Evolutionary conservation across 2,888 invertebrate genomes (phyloP).

Genomic region (Amphipoea oculea): DNA sequence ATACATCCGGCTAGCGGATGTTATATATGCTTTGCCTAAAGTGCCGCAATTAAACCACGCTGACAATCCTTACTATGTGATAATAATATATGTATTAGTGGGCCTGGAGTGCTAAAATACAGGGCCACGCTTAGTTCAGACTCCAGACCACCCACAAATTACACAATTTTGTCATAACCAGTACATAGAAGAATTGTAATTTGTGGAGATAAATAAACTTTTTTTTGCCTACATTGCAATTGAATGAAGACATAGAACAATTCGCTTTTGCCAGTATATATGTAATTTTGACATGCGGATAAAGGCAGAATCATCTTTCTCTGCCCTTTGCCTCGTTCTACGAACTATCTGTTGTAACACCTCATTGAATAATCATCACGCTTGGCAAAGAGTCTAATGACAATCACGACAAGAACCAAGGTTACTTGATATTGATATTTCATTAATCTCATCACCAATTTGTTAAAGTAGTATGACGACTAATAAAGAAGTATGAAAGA

Average conservation of each 20-base stretch:
- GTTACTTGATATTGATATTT: neutral
- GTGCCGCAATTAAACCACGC: neutral
- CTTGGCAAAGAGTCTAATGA: neutral
- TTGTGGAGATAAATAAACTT: neutral
- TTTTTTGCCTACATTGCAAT: neutral
- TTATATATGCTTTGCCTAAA: slow-evolving; percentile 1
- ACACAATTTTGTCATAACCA: neutral
- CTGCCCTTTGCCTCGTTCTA: neutral
- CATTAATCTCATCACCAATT: neutral
- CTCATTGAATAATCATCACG: neutral
- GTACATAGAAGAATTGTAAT: neutral
- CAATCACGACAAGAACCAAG: neutral
- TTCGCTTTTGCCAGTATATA: neutral
- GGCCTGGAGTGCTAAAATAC: neutral
- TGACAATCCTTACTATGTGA: neutral
- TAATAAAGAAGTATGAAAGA: neutral
- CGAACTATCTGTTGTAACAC: neutral
- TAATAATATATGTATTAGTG: neutral
- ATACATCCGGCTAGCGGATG: slow-evolving; percentile 53
- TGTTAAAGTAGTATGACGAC: neutral
- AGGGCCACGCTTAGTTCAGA: neutral
- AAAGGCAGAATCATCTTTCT: neutral
- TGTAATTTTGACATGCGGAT: neutral
- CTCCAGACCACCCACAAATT: neutral
- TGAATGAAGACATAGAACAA: neutral